These are phyloP conservation scores for Tineola bisselliella DNA, from an alignment of 2,888 invertebrate genomes.

Conservation along the genomic window DNA sequence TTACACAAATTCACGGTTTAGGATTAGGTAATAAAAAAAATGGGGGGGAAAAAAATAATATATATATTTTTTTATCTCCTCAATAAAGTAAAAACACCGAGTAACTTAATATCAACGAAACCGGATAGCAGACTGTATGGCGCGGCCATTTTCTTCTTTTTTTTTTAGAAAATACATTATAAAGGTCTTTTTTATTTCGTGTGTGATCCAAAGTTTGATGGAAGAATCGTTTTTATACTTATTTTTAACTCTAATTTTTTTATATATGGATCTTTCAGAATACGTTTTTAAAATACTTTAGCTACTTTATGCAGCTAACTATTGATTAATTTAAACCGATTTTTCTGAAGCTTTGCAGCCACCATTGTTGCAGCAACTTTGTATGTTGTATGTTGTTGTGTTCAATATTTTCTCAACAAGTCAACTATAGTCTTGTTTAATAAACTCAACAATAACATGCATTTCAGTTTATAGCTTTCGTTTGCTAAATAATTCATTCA, in stretches of 20 bases:
- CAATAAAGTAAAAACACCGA: not conserved
- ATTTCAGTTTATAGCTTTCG: too few relatives aligned
- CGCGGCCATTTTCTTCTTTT: conserved; percentile 45
- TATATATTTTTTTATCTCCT: conserved; percentile 5
- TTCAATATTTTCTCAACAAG: too few relatives aligned
- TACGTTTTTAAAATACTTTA: too few relatives aligned
- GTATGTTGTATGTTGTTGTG: too few relatives aligned
- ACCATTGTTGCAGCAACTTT: too few relatives aligned
- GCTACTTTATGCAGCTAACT: too few relatives aligned
- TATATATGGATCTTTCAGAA: not conserved
- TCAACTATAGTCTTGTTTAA: too few relatives aligned
- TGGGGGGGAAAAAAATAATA: not conserved
- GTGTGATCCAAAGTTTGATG: conserved; percentile 48
- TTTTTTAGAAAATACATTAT: conserved; percentile 20
- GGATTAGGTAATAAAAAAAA: not conserved
- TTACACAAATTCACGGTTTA: not conserved
- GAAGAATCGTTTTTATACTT: conserved; percentile 39
- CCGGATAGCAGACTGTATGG: conserved; percentile 68
- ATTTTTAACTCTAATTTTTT: not conserved
- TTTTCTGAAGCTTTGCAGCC: too few relatives aligned
- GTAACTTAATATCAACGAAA: conserved; percentile 61
- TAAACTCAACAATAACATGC: too few relatives aligned
- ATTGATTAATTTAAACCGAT: too few relatives aligned
- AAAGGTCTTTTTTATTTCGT: conserved; percentile 39
- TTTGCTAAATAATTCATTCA: too few relatives aligned